Evolutionary conservation across 1,140 invertebrate genomes (phyloP), one percentile per base, ranked within the genome.

Genomic region (Sycophila sp.): DNA sequence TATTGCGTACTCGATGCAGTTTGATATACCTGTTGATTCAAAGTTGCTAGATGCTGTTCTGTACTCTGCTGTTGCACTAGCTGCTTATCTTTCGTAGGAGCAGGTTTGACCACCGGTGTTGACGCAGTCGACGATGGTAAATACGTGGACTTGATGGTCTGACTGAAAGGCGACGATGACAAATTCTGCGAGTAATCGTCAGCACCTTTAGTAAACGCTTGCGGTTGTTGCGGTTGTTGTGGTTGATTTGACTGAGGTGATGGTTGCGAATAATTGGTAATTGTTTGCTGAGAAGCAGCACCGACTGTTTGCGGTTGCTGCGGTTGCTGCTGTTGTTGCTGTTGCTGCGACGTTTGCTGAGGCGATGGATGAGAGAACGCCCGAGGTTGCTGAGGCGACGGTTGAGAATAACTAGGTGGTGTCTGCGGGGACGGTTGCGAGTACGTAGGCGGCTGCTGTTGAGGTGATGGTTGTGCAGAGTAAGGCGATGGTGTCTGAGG

Each of bases 21-120:
- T 22, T 81, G 82, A 72, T 81, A 85, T 2, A 81, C 76, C 65
- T 85, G 83, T 42, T 85, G 84, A 58, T 83, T 83, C 75, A 62
- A 34, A 76, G 79, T 1, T 78, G 59, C 68, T 75, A 36, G 82
- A 68, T 15, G 75, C 28, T 59, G 73, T 30, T 53, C 58, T n/a
- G 34, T 32, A 51, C 32, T 84, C 28, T 82, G 80, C 19, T 80
- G 76, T 28, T 83, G 80, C n/a, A 85, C 82, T 28, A 40, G 47
- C 26, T 32, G 78, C 49, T 85, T 85, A 7, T 85, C 83, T 10
- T 83, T 79, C 1, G 64, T 45, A 56, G 28, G 26, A 22, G 38
- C 22, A 15, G 81, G 67, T 38, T 85, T 85, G 0, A 81, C 81
- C 26, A 70, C 77, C 2, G 76, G 47, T 3, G 77, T 60, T 0